phyloP scores from a whole-genome alignment of 2,888 invertebrate species.

The Gastracanthus pulcherrimus region DNA sequence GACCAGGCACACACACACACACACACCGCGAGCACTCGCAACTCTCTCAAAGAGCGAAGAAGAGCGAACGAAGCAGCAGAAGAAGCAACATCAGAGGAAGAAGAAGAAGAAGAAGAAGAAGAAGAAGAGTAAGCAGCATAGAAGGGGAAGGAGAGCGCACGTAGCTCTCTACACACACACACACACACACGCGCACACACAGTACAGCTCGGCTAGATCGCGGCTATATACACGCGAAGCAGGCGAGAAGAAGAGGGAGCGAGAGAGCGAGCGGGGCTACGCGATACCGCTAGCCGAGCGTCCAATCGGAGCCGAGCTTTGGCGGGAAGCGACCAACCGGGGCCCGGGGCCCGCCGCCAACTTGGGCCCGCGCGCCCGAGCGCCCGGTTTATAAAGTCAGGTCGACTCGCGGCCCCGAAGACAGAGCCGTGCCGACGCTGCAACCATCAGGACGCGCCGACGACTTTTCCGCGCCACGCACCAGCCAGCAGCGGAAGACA shows the following conservation, averaged over 20 bases:
- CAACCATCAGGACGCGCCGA: slow-evolving; percentile 72
- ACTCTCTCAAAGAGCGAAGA: too few species aligned
- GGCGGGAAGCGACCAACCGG: slow-evolving; percentile 68
- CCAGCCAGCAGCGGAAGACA: too few species aligned
- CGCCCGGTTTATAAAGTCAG: slow-evolving; percentile 76
- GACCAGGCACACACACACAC: too few species aligned
- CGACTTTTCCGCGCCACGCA: neutral
- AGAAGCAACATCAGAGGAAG: neutral
- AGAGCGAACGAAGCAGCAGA: neutral
- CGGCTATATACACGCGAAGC: slow-evolving; percentile 29
- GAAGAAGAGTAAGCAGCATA: slow-evolving; percentile 1
- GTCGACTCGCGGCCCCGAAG: slow-evolving; percentile 72
- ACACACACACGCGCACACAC: neutral
- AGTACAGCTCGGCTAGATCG: slow-evolving; percentile 47
- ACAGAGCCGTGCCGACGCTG: slow-evolving; percentile 77
- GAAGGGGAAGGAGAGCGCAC: slow-evolving; percentile 18
- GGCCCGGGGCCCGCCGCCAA: neutral
- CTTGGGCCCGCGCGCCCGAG: slow-evolving; percentile 64
- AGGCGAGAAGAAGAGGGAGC: slow-evolving; percentile 8
- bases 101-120: slow-evolving; percentile 9
- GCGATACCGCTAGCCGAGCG: slow-evolving; percentile 68
- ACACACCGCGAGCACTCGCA: too few species aligned
- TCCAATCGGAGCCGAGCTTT: slow-evolving; percentile 63
- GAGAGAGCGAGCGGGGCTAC: slow-evolving; percentile 49
- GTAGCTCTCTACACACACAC: neutral